A percentile compares a stretch with the other conserved stretches of the same genome.
These are phyloP conservation scores for Leptopilina syphax DNA, from an alignment of 2,888 invertebrate species.

Conservation along the genomic window DNA sequence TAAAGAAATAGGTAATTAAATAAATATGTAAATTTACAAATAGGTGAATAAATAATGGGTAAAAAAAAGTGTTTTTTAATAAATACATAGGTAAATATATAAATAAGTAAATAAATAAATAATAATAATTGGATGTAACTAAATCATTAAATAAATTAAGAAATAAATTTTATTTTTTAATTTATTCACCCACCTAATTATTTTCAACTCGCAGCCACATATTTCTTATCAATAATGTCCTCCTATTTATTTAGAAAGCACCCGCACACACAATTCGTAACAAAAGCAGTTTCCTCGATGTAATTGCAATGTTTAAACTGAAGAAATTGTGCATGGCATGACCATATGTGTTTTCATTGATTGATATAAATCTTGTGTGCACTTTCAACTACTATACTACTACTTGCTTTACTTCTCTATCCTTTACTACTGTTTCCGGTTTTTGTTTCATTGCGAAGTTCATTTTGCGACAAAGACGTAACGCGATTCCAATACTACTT, in stretches of 20 bases:
- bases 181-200: not conserved
- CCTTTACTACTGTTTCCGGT: conserved; percentile 9
- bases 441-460: conserved; percentile 25
- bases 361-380: conserved; percentile 3
- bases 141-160: too few species aligned
- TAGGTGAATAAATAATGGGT: too few species aligned
- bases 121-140: too few species aligned
- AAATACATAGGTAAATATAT: too few species aligned
- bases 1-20: too few species aligned
- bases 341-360: not conserved
- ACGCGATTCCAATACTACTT: not conserved
- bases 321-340: not conserved
- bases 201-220: not conserved
- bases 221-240: conserved; percentile 4
- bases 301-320: not conserved
- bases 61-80: too few species aligned
- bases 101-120: too few species aligned
- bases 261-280: not conserved
- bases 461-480: conserved; percentile 1
- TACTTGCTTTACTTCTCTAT: too few species aligned
- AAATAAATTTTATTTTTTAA: too few species aligned
- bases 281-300: not conserved
- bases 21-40: too few species aligned
- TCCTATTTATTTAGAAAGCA: not conserved
- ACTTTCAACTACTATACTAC: not conserved